These are phyloP conservation scores for Heptranchias perlo DNA, from an alignment of 2,113 vertebrate species.

Conservation along the genomic window DNA sequence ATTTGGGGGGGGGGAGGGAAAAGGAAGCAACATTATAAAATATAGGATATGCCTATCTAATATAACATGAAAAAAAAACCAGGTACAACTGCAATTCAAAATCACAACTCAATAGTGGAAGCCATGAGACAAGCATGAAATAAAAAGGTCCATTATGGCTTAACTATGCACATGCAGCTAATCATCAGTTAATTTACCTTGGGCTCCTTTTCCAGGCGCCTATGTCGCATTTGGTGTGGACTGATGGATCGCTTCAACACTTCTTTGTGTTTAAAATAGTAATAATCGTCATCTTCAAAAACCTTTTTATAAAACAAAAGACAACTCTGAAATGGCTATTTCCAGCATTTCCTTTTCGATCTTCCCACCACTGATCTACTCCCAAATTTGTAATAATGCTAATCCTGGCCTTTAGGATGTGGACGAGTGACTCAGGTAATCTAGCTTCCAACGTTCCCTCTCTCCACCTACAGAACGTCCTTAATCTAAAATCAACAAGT, in stretches of 20 bases:
- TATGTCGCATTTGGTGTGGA: slow-evolving; percentile 55
- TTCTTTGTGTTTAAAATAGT: slow-evolving; percentile 57
- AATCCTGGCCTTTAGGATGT: too few species aligned
- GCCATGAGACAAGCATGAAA: background rate
- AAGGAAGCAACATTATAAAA: background rate
- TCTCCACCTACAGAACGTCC: too few species aligned
- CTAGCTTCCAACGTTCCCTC: too few species aligned
- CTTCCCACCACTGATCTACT: background rate
- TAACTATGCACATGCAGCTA: background rate
- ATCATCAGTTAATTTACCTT: slow-evolving; percentile 47
- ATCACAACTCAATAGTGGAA: too few species aligned
- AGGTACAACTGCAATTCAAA: too few species aligned
- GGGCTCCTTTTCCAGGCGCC: slow-evolving; percentile 55
- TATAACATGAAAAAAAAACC: background rate
- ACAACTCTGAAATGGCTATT: background rate
- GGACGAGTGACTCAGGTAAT: too few species aligned
- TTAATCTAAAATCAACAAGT: too few species aligned
- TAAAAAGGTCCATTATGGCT: background rate
- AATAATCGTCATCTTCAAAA: slow-evolving; percentile 51
- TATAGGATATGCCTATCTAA: background rate
- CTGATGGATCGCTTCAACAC: slow-evolving; percentile 49
- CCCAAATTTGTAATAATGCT: too few species aligned
- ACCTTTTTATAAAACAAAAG: slow-evolving; percentile 43
- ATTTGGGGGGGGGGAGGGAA: too few species aligned
- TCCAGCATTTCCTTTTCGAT: background rate